Evolutionary conservation across 2,113 vertebrate genomes (phyloP), one percentile per base, ranked within the genome.

Genomic region (Embiotoca jacksoni): DNA sequence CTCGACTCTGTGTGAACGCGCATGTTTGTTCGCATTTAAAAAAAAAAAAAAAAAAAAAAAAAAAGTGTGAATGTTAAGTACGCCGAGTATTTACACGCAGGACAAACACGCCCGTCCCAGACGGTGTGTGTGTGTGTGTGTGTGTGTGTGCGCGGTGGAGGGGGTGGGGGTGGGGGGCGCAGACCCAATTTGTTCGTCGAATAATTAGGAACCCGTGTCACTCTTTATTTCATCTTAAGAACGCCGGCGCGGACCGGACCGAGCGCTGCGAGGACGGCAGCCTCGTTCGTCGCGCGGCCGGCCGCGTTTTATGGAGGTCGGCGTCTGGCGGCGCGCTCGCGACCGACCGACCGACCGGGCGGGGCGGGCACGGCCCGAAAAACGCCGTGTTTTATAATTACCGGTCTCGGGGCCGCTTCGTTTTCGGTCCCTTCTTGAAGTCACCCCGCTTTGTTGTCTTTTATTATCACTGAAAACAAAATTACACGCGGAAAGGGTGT

Each of bases 331-430:
- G 23, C 23, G 23, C 23, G 1, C 23, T 23, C 23, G 23, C 23
- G 23, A 23, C 23, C 14, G 35, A 61, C 54, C 50, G 49, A 53
- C 0, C 23, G 23, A 23, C 1, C 23, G 23, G n/a, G n/a, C n/a
- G n/a, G 23, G 23, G 23, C 23, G 23, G 23, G 14, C 30, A 8
- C 15, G 9, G 1, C 31, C 23, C 32, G 41, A 74, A 50, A 50
- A 66, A 50, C 63, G 75, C 60, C 30, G 7, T 56, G 30, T 6
- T 73, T 58, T 57, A 64, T 56, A 72, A 79, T 61, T 15, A 56
- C 72, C 44, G 31, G 14, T 62, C 57, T 36, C 55, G 55, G 55
- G 50, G 2, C 0, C 39, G 32, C 44, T 66, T 53, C 49, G 47
- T 36, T 46, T 54, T 3, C 30, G 3, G 53, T 13, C 7, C 5